A percentile compares a stretch with the other conserved stretches of the same genome.
Conservation (phyloP, 2,888 invertebrate genomes). For the Protophormia terraenovae region DNA sequence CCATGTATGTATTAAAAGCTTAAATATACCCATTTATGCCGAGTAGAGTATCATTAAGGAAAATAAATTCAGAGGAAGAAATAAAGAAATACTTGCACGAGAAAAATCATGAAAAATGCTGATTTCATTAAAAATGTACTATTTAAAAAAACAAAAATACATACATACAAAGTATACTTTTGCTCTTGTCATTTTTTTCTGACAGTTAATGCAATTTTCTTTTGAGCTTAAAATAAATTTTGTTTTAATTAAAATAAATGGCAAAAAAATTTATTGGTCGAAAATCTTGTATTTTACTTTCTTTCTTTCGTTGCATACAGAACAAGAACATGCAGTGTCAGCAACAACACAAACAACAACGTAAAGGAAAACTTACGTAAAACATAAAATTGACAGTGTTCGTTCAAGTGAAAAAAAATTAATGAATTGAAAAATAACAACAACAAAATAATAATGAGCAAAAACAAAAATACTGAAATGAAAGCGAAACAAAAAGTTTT, state of each 20-base stretch:
- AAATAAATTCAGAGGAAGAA: too few species aligned
- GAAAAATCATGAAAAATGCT: too few species aligned
- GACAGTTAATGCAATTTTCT: conserved; percentile 64
- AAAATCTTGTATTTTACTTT: conserved; percentile 8
- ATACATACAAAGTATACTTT: conserved; percentile 41
- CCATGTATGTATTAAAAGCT: too few species aligned
- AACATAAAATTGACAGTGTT: conserved; percentile 44
- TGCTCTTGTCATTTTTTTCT: conserved; percentile 52
- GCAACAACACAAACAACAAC: background rate
- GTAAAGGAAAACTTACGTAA: conserved; percentile 33
- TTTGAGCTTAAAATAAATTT: conserved; percentile 60
- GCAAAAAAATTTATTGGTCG: conserved; percentile 51
- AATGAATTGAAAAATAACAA: conserved; percentile 49
- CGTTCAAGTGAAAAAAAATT: conserved; percentile 31
- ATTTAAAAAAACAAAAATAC: background rate
- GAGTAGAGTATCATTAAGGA: too few species aligned
- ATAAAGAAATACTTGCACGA: too few species aligned
- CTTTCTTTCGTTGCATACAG: conserved; percentile 20
- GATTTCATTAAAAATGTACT: too few species aligned
- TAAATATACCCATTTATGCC: too few species aligned
- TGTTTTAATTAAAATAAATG: conserved; percentile 64
- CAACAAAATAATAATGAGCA: background rate
- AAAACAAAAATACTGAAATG: background rate
- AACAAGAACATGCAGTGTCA: conserved; percentile 11
- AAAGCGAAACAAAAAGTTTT: conserved; percentile 23